Percentiles rank a stretch among this genome's conserved stretches.
phyloP scores from a whole-genome alignment of 2,888 invertebrate genomes.

The Napeogenes inachia region DNA sequence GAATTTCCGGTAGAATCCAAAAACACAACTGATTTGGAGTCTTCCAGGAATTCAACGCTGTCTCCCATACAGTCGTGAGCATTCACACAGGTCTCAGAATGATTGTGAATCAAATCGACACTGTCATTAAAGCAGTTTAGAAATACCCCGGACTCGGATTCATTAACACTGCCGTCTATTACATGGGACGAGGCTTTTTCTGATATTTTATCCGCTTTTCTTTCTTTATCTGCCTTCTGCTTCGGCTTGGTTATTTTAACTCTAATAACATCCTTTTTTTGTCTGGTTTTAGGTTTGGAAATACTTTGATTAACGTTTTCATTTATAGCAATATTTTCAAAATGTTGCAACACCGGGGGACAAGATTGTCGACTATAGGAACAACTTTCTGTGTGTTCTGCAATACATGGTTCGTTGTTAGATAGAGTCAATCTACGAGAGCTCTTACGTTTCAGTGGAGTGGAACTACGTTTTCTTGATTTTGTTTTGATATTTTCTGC shows the following conservation, averaged over 20 bases:
- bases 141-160: slow-evolving; percentile 44
- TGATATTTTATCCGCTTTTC: slow-evolving; percentile 13
- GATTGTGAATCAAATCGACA: slow-evolving; percentile 65
- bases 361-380: slow-evolving; percentile 52
- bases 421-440: slow-evolving; percentile 21
- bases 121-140: slow-evolving; percentile 42
- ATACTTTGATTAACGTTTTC: slow-evolving; percentile 16
- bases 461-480: slow-evolving; percentile 34
- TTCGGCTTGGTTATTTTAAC: slow-evolving; percentile 63
- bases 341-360: slow-evolving; percentile 40
- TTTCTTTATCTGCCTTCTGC: slow-evolving; percentile 33
- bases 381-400: slow-evolving; percentile 52
- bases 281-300: slow-evolving; percentile 37
- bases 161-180: slow-evolving; percentile 53
- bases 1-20: slow-evolving; percentile 39
- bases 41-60: slow-evolving; percentile 54
- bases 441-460: slow-evolving; percentile 33
- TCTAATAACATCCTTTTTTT: slow-evolving; percentile 62
- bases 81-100: slow-evolving; percentile 64
- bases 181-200: slow-evolving; percentile 15
- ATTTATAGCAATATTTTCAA: slow-evolving; percentile 34
- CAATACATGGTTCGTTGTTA: slow-evolving; percentile 42
- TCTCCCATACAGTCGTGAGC: slow-evolving; percentile 56
- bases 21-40: slow-evolving; percentile 47
- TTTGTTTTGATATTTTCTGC: slow-evolving; percentile 35